phyloP scores from a whole-genome alignment of 2,797 vertebrate genomes.

The Acanthurus tractus region DNA sequence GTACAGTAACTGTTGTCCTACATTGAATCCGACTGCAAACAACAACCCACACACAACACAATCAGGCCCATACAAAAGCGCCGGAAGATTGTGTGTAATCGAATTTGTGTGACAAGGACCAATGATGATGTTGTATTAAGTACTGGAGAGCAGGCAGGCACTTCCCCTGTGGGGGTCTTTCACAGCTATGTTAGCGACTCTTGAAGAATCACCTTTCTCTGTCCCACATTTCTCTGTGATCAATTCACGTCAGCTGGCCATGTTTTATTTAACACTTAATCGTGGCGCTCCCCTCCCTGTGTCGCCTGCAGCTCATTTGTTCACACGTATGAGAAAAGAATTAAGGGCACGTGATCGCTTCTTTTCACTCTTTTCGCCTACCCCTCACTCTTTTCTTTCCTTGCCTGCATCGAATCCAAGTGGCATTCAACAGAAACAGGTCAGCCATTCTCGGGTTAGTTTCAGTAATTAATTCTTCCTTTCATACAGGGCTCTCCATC shows the following conservation, averaged over 20 bases:
- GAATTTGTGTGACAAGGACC: conserved; percentile 72
- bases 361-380: conserved; percentile 18
- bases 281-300: conserved; percentile 43
- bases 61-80: conserved; percentile 46
- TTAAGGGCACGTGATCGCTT: conserved; percentile 46
- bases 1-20: conserved; percentile 38
- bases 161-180: conserved; percentile 69
- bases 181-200: conserved; percentile 40
- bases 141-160: conserved; percentile 53
- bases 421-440: conserved; percentile 36
- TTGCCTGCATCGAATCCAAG: conserved; percentile 26
- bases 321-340: conserved; percentile 38
- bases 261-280: conserved; percentile 84
- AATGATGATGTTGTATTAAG: conserved; percentile 75
- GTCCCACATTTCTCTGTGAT: conserved; percentile 72
- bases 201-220: conserved; percentile 80
- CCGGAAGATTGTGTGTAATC: conserved; percentile 62
- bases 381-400: not conserved
- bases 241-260: conserved; percentile 78
- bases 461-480: conserved; percentile 46
- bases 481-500: conserved; percentile 20
- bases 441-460: conserved; percentile 26
- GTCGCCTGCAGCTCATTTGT: conserved; percentile 65
- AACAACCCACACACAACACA: conserved; percentile 42
- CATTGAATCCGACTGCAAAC: conserved; percentile 34